Evolutionary conservation across 1,140 invertebrate genomes (phyloP), one percentile per base, ranked within the genome.

Genomic region (Hycleus cichorii): DNA sequence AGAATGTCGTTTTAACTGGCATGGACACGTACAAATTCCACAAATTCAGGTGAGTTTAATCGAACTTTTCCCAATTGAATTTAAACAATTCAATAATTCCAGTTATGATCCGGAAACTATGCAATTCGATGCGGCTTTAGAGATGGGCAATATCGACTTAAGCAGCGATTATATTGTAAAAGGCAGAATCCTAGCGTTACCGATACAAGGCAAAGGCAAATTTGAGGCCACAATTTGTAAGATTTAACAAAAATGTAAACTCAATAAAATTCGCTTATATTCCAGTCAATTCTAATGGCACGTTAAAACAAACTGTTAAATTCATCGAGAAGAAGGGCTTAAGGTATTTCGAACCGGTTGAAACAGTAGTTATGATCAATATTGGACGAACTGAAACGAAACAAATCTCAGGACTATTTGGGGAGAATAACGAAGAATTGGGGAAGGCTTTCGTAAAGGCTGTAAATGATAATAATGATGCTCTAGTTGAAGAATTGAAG

Each of bases 1-100:
- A 78, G 58, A 81, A 88, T 54, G 78, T 86, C 50, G 81, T 78
- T 58, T 80, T 83, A 0, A 76, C 75, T 46, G 86, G 86, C 6
- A 77, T 77, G 11, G 78, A 76, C 4, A 78, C 80, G 64, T 84
- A 82, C 60, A 70, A 81, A 11, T 77, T 88, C 47, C 79, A 84
- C 49, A 83, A 83, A 40, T 59, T 87, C 0, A 84, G 80, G 82
- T 84, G 68, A 77, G 76, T 75, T 57, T 39, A 18, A 18, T 18
- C 18, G 18, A 18, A 18, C 26, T n/a, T 49, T 25, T 46, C 25
- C 11, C 12, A 24, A 50, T 18, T 18, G 2, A 18, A 18, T 18
- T 18, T 2, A 18, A 18, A 18, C 18, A 18, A 18, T 18, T 18
- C 1, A 1, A 18, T 1, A 50, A 39, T 52, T 10, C 7, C 39